Conservation (phyloP, 2,888 invertebrate species). For the Cacoxenus indagator region DNA sequence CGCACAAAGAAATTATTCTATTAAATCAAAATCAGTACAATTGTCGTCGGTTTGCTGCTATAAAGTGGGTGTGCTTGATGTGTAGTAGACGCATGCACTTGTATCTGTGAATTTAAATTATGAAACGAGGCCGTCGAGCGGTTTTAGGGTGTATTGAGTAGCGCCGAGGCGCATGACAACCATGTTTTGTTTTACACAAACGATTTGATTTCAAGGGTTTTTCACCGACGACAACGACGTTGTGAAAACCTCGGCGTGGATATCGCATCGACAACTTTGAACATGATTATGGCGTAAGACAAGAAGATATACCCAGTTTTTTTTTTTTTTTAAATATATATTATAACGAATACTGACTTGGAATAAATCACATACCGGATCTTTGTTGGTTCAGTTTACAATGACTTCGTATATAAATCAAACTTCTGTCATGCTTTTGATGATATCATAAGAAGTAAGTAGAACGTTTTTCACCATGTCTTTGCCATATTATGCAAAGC, state of each 20-base stretch:
- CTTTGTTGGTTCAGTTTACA: not conserved
- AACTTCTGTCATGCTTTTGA: slow-evolving; percentile 14
- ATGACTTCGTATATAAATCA: slow-evolving; percentile 6
- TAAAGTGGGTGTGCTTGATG: not conserved
- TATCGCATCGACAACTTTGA: slow-evolving; percentile 46
- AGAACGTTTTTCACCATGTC: not conserved
- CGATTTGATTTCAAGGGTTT: slow-evolving; percentile 49
- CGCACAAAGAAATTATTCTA: slow-evolving; percentile 43
- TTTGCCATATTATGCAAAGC: not conserved
- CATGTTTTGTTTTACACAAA: not conserved
- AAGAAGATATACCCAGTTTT: not conserved
- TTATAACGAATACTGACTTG: not conserved
- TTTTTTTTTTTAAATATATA: too few species aligned
- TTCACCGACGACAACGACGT: slow-evolving; percentile 28
- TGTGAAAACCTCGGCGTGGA: not conserved
- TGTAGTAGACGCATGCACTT: not conserved
- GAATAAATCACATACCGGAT: slow-evolving; percentile 13
- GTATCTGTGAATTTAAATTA: slow-evolving; percentile 28
- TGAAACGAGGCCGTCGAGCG: slow-evolving; percentile 36
- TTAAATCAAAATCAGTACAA: slow-evolving; percentile 37
- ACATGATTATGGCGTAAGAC: slow-evolving; percentile 45
- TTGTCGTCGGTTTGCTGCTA: not conserved
- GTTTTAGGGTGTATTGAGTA: slow-evolving; percentile 38
- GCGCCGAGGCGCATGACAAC: slow-evolving; percentile 16
- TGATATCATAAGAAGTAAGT: slow-evolving; percentile 5